Percentiles rank a stretch among this genome's conserved stretches.
Conservation (phyloP, 2,797 vertebrate genomes). For the Sebastes kiyomatsui region DNA sequence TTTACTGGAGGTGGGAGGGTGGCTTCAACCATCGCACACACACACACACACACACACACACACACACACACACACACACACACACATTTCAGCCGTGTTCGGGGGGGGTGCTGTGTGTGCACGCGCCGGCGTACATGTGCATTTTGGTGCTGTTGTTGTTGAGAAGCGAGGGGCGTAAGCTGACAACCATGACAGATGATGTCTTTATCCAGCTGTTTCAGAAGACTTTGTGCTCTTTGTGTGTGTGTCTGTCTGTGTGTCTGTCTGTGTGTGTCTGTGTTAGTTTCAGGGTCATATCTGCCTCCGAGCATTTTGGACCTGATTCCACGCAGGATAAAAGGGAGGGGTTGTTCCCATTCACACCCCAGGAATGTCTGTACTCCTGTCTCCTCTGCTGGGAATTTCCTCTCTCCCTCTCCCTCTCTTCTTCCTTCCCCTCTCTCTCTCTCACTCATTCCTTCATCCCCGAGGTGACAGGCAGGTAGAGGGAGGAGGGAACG, state of each 20-base stretch:
- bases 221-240: slow-evolving; percentile 39
- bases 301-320: slow-evolving; percentile 74
- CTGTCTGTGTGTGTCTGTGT: slow-evolving; percentile 34
- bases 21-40: slow-evolving; percentile 9
- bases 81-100: slow-evolving; percentile 15
- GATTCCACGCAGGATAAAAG: slow-evolving; percentile 69
- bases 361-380: slow-evolving; percentile 82
- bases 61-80: slow-evolving; percentile 1
- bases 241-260: slow-evolving; percentile 24
- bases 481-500: slow-evolving; percentile 66
- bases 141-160: slow-evolving; percentile 45
- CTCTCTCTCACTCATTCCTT: slow-evolving; percentile 59
- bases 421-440: slow-evolving; percentile 13
- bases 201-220: slow-evolving; percentile 81
- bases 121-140: slow-evolving; percentile 12
- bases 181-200: slow-evolving; percentile 80
- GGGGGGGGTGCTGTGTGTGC: slow-evolving; percentile 6
- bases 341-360: slow-evolving; percentile 73
- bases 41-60: slow-evolving; percentile 3
- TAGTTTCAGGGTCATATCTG: slow-evolving; percentile 74
- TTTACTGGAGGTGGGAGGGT: slow-evolving; percentile 61
- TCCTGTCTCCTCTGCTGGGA: slow-evolving; percentile 75
- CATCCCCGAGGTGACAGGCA: slow-evolving; percentile 79
- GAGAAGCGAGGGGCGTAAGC: slow-evolving; percentile 55
- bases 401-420: slow-evolving; percentile 71